These are phyloP conservation scores for Pseudococcus viburni DNA, from an alignment of 2,888 invertebrate genomes.

Conservation along the genomic window DNA sequence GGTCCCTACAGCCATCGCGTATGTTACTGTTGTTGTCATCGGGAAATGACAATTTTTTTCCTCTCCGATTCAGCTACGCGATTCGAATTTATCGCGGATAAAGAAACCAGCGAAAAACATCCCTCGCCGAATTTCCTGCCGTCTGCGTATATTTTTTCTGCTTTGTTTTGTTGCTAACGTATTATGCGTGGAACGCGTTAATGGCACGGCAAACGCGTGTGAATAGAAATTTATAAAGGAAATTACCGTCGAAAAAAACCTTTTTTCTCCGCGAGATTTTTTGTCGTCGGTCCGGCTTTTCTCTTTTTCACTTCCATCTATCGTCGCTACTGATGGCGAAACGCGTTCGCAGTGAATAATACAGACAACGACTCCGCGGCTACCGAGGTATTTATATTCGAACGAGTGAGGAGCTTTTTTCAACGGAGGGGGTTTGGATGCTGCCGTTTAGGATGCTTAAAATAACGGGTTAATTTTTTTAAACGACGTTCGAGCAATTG, in stretches of 20 bases:
- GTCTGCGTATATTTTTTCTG: neutral
- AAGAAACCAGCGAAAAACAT: neutral
- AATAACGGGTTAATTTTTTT: constrained; percentile 22
- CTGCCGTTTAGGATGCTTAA: neutral
- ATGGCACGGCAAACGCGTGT: constrained; percentile 19
- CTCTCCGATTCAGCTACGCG: neutral
- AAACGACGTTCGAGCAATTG: neutral
- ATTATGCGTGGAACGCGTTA: constrained; percentile 15
- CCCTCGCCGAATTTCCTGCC: constrained; percentile 10
- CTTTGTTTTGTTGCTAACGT: neutral
- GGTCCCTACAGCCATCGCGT: neutral
- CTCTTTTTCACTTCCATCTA: neutral
- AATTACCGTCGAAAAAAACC: neutral
- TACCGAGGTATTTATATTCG: neutral
- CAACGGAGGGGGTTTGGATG: neutral
- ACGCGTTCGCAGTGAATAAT: constrained; percentile 2
- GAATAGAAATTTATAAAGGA: constrained; percentile 31
- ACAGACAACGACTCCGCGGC: neutral
- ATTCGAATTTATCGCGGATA: neutral
- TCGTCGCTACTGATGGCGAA: neutral
- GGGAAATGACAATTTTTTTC: constrained; percentile 13
- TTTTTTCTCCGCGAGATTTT: neutral
- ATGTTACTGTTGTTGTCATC: neutral
- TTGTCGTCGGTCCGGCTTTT: neutral
- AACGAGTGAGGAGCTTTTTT: neutral